Conservation (phyloP, 2,797 vertebrate genomes). For the Characodon lateralis region DNA sequence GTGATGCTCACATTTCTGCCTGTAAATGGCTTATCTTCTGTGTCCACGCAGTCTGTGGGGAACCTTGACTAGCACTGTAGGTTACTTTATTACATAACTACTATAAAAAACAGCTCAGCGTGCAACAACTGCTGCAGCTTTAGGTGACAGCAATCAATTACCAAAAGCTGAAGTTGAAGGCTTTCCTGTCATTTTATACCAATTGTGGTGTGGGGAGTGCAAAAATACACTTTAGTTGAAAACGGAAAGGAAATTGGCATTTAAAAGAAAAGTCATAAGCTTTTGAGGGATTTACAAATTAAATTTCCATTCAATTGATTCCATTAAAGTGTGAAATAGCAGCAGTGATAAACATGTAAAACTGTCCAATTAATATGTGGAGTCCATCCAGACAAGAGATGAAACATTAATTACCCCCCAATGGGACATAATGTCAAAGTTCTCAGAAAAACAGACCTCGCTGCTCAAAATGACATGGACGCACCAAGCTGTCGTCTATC, state of each 20-base stretch:
- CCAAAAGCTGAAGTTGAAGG: conserved; percentile 4
- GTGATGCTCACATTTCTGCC: background rate
- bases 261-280: background rate
- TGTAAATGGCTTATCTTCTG: background rate
- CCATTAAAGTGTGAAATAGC: too few species aligned
- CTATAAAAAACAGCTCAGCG: conserved; percentile 23
- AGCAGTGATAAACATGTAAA: too few species aligned
- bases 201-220: background rate
- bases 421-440: background rate
- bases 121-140: conserved; percentile 15
- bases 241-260: background rate
- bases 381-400: background rate
- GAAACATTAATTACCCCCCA: background rate
- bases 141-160: conserved; percentile 29
- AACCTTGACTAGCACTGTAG: background rate
- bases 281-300: background rate
- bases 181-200: conserved; percentile 3
- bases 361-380: background rate
- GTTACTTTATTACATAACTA: conserved; percentile 42
- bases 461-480: background rate
- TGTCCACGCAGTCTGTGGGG: background rate
- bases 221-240: background rate
- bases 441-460: background rate
- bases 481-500: background rate
- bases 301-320: too few species aligned